Evolutionary conservation across 1,140 invertebrate genomes (phyloP), one percentile per base, ranked within the genome.

Genomic region (Wiebesia pumilae): DNA sequence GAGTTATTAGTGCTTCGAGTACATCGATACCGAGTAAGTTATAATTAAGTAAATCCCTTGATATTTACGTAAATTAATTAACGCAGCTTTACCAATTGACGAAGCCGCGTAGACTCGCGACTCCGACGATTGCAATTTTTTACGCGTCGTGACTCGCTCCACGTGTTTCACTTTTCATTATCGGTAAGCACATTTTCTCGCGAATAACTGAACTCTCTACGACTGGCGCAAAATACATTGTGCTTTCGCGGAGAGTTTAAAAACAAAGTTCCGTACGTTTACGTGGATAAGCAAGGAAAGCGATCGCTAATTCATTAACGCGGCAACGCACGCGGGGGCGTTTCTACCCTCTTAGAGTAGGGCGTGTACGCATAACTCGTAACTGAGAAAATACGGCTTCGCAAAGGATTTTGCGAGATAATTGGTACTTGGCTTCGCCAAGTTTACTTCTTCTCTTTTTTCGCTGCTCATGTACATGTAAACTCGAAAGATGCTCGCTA

Each of bases 161-260:
- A 71, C 33, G 71, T 80, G 24, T 58, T 73, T 54, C 27, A 35
- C 35, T 85, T 58, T 80, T 81, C 81, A 85, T 85, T 73, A 85
- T 81, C 78, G 62, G 67, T 81, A 81, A 62, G 27, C 38, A n/a
- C 33, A 58, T 84, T 47, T 54, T 40, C 10, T 62, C 69, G 24
- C 33, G 47, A 43, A 47, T 33, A 24, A 65, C n/a, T 14, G 12
- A 30, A 33, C 62, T 43, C 38, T 16, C 80, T n/a, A 2, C 79
- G 3, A 51, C 0, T 9, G 2, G 1, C 27, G 16, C 14, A 24
- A 38, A 40, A 40, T 40, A 65, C 27, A 67, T n/a, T 81, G 27
- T 27, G 2, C 35, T 27, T 67, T 33, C 58, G 40, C 58, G 30
- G 6, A 62, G 30, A 38, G 16, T 16, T 80, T 65, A 40, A 80